phyloP scores from a whole-genome alignment of 2,888 invertebrate species.

The Alloplasta piceator region DNA sequence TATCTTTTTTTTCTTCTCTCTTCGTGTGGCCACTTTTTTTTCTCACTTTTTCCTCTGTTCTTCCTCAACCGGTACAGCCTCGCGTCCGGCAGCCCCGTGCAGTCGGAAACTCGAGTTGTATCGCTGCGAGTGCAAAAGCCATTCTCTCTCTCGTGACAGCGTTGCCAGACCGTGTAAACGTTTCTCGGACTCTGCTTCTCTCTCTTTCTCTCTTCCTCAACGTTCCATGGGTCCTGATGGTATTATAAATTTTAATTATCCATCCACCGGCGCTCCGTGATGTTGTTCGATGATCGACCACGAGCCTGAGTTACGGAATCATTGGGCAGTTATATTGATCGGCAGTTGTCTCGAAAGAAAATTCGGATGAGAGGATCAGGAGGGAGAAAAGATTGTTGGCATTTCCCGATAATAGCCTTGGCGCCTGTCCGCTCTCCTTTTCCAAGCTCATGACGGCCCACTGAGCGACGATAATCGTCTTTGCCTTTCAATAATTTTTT shows the following conservation, averaged over 20 bases:
- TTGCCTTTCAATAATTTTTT: slow-evolving; percentile 27
- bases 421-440: slow-evolving; percentile 57
- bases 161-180: slow-evolving; percentile 67
- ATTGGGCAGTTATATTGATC: no score
- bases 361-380: not conserved
- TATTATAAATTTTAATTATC: slow-evolving; percentile 42
- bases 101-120: slow-evolving; percentile 58
- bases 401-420: slow-evolving; percentile 53
- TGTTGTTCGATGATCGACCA: slow-evolving; percentile 10
- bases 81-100: slow-evolving; percentile 54
- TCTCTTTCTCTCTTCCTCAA: not conserved
- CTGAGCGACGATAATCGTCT: slow-evolving; percentile 35
- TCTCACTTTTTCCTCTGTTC: slow-evolving; percentile 16
- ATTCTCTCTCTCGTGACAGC: slow-evolving; percentile 65
- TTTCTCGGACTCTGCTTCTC: slow-evolving; percentile 27
- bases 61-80: slow-evolving; percentile 34
- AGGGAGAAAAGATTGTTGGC: slow-evolving; percentile 23
- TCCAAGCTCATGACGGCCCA: slow-evolving; percentile 44
- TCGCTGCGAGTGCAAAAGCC: slow-evolving; percentile 32
- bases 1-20: slow-evolving; percentile 16
- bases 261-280: slow-evolving; percentile 11
- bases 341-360: slow-evolving; percentile 13
- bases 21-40: slow-evolving; percentile 6
- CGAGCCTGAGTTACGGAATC: not conserved
- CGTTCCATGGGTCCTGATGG: slow-evolving; percentile 23